phyloP scores from a whole-genome alignment of 2,113 vertebrate species.

The Serilophus lunatus region DNA sequence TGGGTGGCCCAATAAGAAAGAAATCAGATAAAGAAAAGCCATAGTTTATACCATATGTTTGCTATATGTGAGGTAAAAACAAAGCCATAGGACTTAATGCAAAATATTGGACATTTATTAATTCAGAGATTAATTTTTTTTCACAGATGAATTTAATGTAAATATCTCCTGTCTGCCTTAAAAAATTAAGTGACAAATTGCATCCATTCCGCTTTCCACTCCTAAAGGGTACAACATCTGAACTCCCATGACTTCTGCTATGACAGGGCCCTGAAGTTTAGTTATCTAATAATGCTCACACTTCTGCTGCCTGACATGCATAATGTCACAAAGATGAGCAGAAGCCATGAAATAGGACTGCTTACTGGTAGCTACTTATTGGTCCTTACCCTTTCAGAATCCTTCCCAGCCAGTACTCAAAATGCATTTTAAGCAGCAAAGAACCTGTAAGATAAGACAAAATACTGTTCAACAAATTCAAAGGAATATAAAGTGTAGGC shows the following conservation, averaged over 20 bases:
- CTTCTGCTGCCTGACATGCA: neutral
- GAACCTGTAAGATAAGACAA: neutral
- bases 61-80: neutral
- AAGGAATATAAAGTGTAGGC: neutral
- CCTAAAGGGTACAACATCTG: neutral
- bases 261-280: neutral
- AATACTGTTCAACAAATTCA: neutral
- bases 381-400: neutral
- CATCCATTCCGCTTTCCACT: neutral
- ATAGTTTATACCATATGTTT: neutral
- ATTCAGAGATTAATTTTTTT: neutral
- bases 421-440: neutral
- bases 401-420: neutral
- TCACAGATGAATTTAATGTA: neutral
- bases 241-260: neutral
- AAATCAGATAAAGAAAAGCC: neutral
- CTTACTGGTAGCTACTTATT: neutral
- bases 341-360: neutral
- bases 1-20: neutral
- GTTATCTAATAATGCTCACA: neutral
- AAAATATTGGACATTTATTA: neutral
- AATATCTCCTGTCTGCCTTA: neutral
- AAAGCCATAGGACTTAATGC: neutral
- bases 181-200: neutral
- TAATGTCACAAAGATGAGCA: neutral